phyloP scores from a whole-genome alignment of 2,888 invertebrate species.

The Caenorhabditis sinica region DNA sequence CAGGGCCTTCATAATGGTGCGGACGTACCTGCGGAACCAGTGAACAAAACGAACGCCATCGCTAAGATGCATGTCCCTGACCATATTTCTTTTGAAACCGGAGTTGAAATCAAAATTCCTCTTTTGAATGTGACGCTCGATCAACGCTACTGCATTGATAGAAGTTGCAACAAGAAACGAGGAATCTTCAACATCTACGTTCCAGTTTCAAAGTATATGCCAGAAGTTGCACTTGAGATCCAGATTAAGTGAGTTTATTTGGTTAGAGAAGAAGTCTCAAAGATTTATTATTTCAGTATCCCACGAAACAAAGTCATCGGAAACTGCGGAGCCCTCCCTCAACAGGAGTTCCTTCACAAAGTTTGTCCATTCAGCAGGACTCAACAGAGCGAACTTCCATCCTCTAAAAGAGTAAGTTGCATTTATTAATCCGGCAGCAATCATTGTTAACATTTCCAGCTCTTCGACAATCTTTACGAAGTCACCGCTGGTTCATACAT shows the following conservation, averaged over 20 bases:
- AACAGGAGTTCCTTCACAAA: slow-evolving; percentile 71
- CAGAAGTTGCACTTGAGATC: slow-evolving; percentile 75
- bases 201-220: slow-evolving; percentile 77
- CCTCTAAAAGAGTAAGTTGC: slow-evolving; percentile 48
- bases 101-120: slow-evolving; percentile 75
- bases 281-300: slow-evolving; percentile 75
- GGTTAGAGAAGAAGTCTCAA: neutral
- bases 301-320: slow-evolving; percentile 73
- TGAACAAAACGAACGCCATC: slow-evolving; percentile 37
- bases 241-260: slow-evolving; percentile 61
- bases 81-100: slow-evolving; percentile 54
- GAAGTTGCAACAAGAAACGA: slow-evolving; percentile 74
- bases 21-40: slow-evolving; percentile 11
- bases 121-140: slow-evolving; percentile 80
- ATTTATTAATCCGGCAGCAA: neutral
- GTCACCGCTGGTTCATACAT: slow-evolving; percentile 83
- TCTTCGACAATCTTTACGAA: slow-evolving; percentile 77
- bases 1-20: slow-evolving; percentile 51
- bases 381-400: slow-evolving; percentile 52
- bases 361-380: slow-evolving; percentile 39
- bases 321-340: slow-evolving; percentile 76
- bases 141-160: slow-evolving; percentile 74
- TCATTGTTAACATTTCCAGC: slow-evolving; percentile 11
- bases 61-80: slow-evolving; percentile 18
- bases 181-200: slow-evolving; percentile 81